Evolutionary conservation across 2,797 vertebrate species (phyloP).

Genomic region (Chrysocyon brachyurus): DNA sequence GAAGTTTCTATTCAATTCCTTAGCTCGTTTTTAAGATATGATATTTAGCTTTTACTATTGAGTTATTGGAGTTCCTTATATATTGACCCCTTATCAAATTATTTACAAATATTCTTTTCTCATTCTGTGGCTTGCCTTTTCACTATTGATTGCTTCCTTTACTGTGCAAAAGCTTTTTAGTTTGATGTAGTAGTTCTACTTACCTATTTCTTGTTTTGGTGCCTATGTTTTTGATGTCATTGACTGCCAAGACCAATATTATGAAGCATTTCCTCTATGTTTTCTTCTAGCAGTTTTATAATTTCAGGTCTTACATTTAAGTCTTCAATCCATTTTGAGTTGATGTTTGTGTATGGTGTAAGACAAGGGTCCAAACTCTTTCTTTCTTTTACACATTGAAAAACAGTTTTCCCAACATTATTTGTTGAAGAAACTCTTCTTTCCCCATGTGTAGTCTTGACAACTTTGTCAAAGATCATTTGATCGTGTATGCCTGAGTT

Average conservation of each 20-base stretch:
- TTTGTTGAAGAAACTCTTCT: background rate
- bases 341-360: background rate
- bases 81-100: background rate
- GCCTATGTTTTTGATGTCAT: background rate
- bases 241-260: background rate
- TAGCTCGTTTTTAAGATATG: background rate
- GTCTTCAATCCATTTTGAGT: background rate
- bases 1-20: background rate
- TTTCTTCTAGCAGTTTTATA: background rate
- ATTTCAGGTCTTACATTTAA: background rate
- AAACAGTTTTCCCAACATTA: background rate
- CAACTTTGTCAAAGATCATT: background rate
- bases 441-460: background rate
- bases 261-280: background rate
- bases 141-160: background rate
- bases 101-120: background rate
- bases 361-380: background rate
- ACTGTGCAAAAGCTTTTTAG: background rate
- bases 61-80: background rate
- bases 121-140: background rate
- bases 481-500: background rate
- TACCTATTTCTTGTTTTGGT: background rate
- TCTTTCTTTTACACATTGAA: background rate
- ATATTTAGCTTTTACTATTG: background rate
- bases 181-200: background rate